phyloP scores from a whole-genome alignment of 2,888 invertebrate genomes.

The Stenodema calcarata region DNA sequence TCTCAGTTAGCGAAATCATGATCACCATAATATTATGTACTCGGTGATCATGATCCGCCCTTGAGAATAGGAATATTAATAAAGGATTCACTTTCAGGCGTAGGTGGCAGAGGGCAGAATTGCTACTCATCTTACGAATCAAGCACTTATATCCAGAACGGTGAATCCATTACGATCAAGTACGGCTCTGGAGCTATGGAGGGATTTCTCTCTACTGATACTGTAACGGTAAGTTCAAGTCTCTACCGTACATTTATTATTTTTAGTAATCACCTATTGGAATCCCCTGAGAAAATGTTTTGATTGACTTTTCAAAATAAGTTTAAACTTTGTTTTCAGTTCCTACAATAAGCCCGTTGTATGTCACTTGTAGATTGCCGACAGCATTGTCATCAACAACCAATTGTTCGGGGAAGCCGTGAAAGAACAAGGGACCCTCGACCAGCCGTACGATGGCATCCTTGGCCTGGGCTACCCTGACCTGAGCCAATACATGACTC shows the following conservation, averaged over 20 bases:
- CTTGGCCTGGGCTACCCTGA: slow-evolving; percentile 10
- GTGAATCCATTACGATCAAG: slow-evolving; percentile 87
- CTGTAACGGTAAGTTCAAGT: slow-evolving; percentile 72
- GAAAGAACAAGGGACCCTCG: neutral
- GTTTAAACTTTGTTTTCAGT: too few relatives aligned
- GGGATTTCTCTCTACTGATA: slow-evolving; percentile 92
- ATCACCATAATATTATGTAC: too few relatives aligned
- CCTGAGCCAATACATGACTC: neutral
- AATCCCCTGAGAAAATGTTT: too few relatives aligned
- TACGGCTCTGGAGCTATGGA: slow-evolving; percentile 97
- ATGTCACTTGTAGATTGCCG: neutral
- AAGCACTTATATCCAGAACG: slow-evolving; percentile 81
- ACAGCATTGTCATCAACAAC: neutral
- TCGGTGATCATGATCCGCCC: too few relatives aligned
- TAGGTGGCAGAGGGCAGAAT: neutral
- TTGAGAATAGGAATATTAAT: too few relatives aligned
- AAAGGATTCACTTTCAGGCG: too few relatives aligned
- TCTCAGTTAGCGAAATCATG: too few relatives aligned
- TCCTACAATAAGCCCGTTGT: too few relatives aligned
- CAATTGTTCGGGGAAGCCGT: neutral
- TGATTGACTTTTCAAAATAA: too few relatives aligned
- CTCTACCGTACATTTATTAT: too few relatives aligned
- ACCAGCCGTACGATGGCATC: slow-evolving; percentile 3
- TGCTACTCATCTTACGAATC: neutral
- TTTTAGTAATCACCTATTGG: too few relatives aligned